Evolutionary conservation across 2,797 vertebrate species (phyloP), one percentile per base, ranked within the genome.

Genomic region (Falco berigora): DNA sequence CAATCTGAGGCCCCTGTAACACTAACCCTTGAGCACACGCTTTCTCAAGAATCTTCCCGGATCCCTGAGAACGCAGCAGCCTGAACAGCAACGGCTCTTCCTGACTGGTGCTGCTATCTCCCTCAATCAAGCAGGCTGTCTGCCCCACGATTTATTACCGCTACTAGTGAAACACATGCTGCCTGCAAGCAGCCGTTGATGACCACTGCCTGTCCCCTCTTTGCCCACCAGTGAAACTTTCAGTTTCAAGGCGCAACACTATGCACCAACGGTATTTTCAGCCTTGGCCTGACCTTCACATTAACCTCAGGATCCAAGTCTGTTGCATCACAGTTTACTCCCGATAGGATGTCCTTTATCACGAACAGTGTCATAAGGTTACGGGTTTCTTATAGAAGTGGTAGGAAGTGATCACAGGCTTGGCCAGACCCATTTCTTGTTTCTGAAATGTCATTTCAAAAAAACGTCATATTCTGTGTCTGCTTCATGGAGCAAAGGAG

Each of bases 211-310:
- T 59, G 56, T 7, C 71, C 81, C 64, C 59, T 55, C 74, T 66
- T 23, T 25, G 74, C 44, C 67, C 50, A 23, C 62, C 77, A 58
- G 77, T 36, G 77, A 84, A 19, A 30, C 44, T 67, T 28, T 8
- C 66, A 72, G 88, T 73, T 71, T 59, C 55, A 14, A 76, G 94
- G 74, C 4, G 4, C 28, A 46, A 7, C n/a, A 7, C 40, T 15
- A 2, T 11, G 38, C 90, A 42, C n/a, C 61, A 8, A 0, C 2
- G 66, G 55, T 30, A 58, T 38, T 46, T 72, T 49, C 12, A 53
- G 74, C 84, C 84, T 55, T 82, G 66, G 67, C 91, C 85, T 85
- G 89, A 94, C 93, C 94, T 82, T 96, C 87, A 32, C 34, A 3
- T 62, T 12, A 69, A 59, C 75, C 63, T 79, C 71, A 27, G 78